phyloP scores from a whole-genome alignment of 2,888 invertebrate genomes.

The Drosophila glabriapex region DNA sequence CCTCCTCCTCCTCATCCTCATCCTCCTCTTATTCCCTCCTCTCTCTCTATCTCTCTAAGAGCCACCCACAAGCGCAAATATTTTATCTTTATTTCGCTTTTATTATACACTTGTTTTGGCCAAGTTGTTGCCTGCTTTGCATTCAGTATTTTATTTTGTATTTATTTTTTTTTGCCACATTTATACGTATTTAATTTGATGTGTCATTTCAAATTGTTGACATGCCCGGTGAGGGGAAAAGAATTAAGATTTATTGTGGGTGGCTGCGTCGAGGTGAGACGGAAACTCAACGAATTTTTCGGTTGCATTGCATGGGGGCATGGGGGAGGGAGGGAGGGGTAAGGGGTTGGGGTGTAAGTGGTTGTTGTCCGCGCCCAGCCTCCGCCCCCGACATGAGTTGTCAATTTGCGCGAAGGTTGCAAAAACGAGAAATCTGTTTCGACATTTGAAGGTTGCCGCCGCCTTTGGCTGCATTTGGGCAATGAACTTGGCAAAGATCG shows the following conservation, averaged over 20 bases:
- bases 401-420: conserved; percentile 66
- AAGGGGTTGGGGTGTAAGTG: not conserved
- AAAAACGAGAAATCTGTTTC: conserved; percentile 30
- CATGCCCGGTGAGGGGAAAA: conserved; percentile 26
- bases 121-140: conserved; percentile 53
- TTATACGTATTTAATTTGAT: conserved; percentile 72
- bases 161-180: conserved; percentile 41
- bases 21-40: not conserved
- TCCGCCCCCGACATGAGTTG: conserved; percentile 49
- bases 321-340: not conserved
- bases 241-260: conserved; percentile 77
- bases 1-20: not conserved
- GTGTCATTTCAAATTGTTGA: conserved; percentile 70
- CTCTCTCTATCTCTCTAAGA: not conserved
- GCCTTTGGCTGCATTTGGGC: conserved; percentile 65
- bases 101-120: conserved; percentile 48
- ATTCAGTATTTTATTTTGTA: conserved; percentile 37
- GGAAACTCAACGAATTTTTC: conserved; percentile 13
- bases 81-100: conserved; percentile 15
- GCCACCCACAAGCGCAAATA: conserved; percentile 30
- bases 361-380: not conserved
- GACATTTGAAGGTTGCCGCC: conserved; percentile 66
- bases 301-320: conserved; percentile 9
- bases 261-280: conserved; percentile 56
- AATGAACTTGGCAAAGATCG: conserved; percentile 70